These are phyloP conservation scores for Darwinula stevensoni DNA, from an alignment of 2,888 invertebrate genomes.

Conservation along the genomic window DNA sequence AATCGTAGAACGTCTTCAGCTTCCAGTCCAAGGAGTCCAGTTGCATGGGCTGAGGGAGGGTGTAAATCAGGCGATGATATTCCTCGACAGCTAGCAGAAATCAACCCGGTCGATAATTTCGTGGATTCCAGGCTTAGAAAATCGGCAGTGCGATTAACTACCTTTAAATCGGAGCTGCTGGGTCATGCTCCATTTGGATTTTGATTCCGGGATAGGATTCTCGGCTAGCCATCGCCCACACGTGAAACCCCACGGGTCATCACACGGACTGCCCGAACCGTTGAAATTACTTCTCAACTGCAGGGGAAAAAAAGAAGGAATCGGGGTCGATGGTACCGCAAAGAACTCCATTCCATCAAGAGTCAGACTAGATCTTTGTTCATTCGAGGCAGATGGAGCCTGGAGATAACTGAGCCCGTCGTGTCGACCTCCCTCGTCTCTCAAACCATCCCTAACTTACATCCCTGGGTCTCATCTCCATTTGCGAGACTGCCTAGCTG, in stretches of 20 bases:
- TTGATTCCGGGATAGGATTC: constrained; percentile 18
- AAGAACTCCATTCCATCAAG: no score
- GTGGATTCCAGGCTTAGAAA: constrained; percentile 3
- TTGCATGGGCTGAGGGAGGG: constrained; percentile 17
- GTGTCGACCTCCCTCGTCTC: no score
- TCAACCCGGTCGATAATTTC: constrained; percentile 13
- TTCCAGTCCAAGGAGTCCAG: constrained; percentile 23
- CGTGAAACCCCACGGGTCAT: constrained; percentile 21
- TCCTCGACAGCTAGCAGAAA: constrained; percentile 21
- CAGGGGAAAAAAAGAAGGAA: constrained; percentile 9
- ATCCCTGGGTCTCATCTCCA: no score
- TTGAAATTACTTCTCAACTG: constrained; percentile 21
- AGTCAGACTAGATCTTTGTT: no score
- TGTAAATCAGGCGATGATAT: constrained; percentile 20
- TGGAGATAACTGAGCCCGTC: no score
- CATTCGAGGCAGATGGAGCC: no score
- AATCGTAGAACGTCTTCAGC: constrained; percentile 25
- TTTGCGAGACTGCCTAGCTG: no score
- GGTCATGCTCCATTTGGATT: constrained; percentile 19
- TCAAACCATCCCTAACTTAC: no score
- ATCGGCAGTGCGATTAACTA: no score
- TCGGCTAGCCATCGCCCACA: constrained; percentile 23
- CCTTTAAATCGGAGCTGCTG: constrained; percentile 17
- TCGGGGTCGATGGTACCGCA: no score
- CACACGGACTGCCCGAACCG: constrained; percentile 20